Conservation (phyloP, 2,797 vertebrate species). For the Melanogrammus aeglefinus region DNA sequence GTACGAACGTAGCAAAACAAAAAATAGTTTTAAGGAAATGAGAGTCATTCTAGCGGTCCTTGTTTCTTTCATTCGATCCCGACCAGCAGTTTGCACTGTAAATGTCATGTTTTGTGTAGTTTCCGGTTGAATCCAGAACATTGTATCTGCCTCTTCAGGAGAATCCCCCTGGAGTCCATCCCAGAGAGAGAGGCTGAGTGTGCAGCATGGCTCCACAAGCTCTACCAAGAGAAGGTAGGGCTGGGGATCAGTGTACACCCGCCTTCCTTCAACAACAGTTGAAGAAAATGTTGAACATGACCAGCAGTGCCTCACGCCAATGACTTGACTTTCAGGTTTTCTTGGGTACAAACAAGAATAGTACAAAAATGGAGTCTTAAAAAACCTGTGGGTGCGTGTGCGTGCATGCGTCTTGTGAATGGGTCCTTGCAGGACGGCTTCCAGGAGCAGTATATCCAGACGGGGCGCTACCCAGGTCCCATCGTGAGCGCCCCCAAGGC, state of each 20-base stretch:
- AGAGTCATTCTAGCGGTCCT: too few species aligned
- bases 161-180: conserved; percentile 87
- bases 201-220: conserved; percentile 89
- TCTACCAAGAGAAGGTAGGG: conserved; percentile 95
- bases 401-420: neutral
- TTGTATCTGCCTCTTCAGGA: conserved; percentile 64
- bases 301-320: neutral
- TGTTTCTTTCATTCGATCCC: neutral
- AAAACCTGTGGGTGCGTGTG: too few species aligned
- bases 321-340: neutral
- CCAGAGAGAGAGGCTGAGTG: conserved; percentile 88
- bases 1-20: conserved; percentile 51
- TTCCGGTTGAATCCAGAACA: neutral
- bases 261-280: neutral
- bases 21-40: too few species aligned
- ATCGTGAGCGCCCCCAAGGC: conserved; percentile 61
- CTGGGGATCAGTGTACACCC: neutral
- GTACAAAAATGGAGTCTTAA: too few species aligned
- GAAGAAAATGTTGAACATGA: neutral
- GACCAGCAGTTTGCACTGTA: neutral
- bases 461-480: conserved; percentile 79
- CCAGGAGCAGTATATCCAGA: conserved; percentile 84
- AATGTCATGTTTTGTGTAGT: neutral
- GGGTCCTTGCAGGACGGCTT: conserved; percentile 81
- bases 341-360: neutral